Evolutionary conservation across 2,888 invertebrate genomes (phyloP), one percentile per base, ranked within the genome.

Genomic region (Cremastinae sp.): DNA sequence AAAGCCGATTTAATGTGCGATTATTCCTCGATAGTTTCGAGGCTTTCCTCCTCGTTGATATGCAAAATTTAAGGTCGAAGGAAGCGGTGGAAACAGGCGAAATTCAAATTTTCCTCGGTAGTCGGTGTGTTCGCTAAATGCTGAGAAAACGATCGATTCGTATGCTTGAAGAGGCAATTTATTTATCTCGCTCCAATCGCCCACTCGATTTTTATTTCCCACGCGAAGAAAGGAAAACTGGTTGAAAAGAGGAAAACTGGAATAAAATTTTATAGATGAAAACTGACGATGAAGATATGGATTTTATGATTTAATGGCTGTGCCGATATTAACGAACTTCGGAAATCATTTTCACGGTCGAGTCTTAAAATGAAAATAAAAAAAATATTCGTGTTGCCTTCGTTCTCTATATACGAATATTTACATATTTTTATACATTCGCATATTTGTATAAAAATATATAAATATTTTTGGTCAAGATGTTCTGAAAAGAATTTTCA

Each of bases 291-390:
- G 28, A 28, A 28, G 28, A 5, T 9, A 35, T 5, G 28, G 28
- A 28, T 28, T 28, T 28, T 28, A 28, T 28, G 28, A 28, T 28
- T 28, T 28, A 3, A 28, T 5, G 2, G 2, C 5, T 5, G 28
- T 28, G 5, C 28, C 28, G 53, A 9, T 76, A 73, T 76, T 69
- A 76, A 73, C 73, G 73, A 73, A 69, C 47, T 59, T 59, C 76
- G 73, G 76, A 76, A 76, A 69, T 76, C 43, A 28, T 78, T 75
- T 78, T 74, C 75, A 78, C 78, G 76, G 55, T 68, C 58, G 61
- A 53, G 55, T 56, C 45, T 37, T 35, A 47, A 16, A 20, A 8
- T 10, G 45, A 10, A 7, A 20, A 22, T 53, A 61, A 7, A 20
- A 22, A 45, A 61, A 61, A 61, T 61, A 61, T 65, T 75, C 73